These are phyloP conservation scores for Mungos mungo DNA, from an alignment of 2,113 vertebrate species.

Conservation along the genomic window DNA sequence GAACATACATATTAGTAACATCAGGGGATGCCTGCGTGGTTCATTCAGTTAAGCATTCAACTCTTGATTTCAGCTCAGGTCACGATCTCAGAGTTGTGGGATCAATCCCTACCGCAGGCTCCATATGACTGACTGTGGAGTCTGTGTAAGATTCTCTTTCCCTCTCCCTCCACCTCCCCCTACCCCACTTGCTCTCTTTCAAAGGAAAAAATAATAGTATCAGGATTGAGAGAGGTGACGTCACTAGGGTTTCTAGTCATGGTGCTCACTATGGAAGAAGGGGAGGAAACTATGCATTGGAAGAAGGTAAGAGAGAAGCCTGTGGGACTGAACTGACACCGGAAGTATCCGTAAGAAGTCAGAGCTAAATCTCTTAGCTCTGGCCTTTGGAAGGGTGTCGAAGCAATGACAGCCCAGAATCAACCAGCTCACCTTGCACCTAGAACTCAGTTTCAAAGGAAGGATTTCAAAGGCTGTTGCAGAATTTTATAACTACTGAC, in stretches of 20 bases:
- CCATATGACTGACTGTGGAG: no score
- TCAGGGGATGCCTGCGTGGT: background rate
- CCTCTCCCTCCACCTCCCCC: no score
- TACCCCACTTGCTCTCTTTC: no score
- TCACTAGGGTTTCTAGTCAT: background rate
- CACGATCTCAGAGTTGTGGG: no score
- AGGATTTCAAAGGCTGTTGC: background rate
- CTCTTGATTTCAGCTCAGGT: no score
- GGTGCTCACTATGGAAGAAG: background rate
- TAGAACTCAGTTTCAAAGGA: background rate
- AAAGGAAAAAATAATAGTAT: background rate
- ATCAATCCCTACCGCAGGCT: no score
- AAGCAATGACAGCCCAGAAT: background rate
- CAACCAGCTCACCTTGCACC: background rate
- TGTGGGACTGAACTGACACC: background rate
- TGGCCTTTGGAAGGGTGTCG: background rate
- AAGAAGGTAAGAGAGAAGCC: background rate
- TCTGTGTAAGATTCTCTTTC: no score
- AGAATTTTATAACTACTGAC: background rate
- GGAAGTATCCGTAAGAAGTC: background rate
- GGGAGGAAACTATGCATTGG: background rate
- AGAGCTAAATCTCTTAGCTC: background rate
- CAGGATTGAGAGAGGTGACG: background rate
- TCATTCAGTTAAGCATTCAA: no score
- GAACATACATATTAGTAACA: background rate